phyloP scores from a whole-genome alignment of 2,888 invertebrate species.

The Alcis repandata region DNA sequence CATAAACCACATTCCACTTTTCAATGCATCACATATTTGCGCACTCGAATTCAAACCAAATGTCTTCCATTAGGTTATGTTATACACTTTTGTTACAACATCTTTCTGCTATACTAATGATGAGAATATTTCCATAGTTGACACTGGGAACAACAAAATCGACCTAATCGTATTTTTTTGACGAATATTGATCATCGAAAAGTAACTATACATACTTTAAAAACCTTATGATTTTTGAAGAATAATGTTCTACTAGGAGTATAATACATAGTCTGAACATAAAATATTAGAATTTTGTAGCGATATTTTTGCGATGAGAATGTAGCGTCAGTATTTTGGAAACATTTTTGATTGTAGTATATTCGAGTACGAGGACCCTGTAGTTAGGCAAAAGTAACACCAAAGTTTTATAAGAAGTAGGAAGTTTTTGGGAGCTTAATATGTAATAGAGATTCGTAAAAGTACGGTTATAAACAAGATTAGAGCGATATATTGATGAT shows the following conservation, averaged over 20 bases:
- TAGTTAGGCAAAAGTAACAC: conserved; percentile 81
- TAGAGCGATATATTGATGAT: conserved; percentile 43
- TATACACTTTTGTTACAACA: conserved; percentile 53
- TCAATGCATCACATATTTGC: conserved; percentile 50
- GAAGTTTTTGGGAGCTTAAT: conserved; percentile 75
- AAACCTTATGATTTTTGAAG: conserved; percentile 54
- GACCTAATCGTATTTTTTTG: conserved; percentile 77
- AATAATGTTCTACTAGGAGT: conserved; percentile 59
- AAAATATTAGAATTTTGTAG: conserved; percentile 74
- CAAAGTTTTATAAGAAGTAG: conserved; percentile 78
- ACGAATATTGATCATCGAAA: conserved; percentile 59
- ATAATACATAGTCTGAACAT: conserved; percentile 68
- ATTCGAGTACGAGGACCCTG: conserved; percentile 73
- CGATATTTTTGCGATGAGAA: conserved; percentile 78
- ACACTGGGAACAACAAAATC: conserved; percentile 77
- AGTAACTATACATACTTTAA: conserved; percentile 41
- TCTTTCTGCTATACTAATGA: conserved; percentile 48
- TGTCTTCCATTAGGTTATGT: conserved; percentile 84
- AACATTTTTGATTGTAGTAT: conserved; percentile 73
- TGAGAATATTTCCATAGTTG: conserved; percentile 51
- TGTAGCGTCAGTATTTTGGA: conserved; percentile 83
- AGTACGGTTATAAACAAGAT: conserved; percentile 42
- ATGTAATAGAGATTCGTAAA: conserved; percentile 56
- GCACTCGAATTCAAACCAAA: conserved; percentile 70
- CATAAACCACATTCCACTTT: conserved; percentile 69